Conservation (phyloP, 2,797 vertebrate species). For the Chelmon rostratus region DNA sequence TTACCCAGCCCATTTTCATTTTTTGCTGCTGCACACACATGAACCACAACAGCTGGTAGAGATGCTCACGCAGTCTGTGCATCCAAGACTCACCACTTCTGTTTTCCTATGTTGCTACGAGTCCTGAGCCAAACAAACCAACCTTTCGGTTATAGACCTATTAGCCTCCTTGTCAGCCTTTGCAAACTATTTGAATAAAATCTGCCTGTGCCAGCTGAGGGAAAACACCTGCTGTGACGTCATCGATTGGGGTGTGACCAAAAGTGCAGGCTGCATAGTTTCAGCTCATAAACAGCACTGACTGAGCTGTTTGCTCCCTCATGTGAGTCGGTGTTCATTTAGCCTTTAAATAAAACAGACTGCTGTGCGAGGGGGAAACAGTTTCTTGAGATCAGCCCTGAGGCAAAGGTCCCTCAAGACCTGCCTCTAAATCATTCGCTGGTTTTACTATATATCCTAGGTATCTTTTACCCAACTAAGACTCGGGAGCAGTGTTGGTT, state of each 20-base stretch:
- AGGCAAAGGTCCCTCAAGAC: background rate
- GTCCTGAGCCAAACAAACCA: conserved; percentile 22
- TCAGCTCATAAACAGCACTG: background rate
- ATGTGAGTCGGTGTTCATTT: background rate
- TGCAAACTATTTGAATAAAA: conserved; percentile 33
- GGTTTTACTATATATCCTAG: background rate
- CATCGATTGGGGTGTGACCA: background rate
- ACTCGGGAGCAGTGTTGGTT: too few species aligned
- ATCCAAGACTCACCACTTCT: background rate
- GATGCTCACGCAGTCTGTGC: background rate
- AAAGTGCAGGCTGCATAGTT: background rate
- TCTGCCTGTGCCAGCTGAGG: background rate
- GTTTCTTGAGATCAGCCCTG: background rate
- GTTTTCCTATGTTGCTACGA: conserved; percentile 36
- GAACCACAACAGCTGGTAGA: too few species aligned
- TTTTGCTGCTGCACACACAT: too few species aligned
- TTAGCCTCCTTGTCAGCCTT: background rate
- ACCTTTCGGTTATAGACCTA: background rate
- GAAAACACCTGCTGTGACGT: conserved; percentile 33
- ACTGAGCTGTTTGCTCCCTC: background rate
- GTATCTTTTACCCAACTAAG: background rate
- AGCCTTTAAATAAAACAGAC: background rate
- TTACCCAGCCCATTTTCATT: too few species aligned
- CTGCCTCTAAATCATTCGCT: background rate
- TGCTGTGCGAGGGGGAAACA: background rate